These are phyloP conservation scores for Acromyrmex heyeri DNA, from an alignment of 1,140 invertebrate genomes.

Conservation along the genomic window DNA sequence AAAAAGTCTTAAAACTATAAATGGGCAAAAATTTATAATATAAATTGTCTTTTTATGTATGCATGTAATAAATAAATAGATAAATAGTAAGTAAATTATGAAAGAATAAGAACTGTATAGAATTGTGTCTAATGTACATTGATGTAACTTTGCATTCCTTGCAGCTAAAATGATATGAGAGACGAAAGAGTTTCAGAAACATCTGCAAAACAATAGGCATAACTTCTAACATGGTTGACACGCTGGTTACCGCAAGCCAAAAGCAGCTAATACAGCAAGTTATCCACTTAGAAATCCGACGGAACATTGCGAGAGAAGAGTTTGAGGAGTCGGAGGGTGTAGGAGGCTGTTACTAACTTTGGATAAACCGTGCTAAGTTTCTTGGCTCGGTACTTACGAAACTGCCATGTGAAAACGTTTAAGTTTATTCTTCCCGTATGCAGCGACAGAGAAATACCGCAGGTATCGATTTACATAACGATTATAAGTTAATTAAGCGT, in stretches of 20 bases:
- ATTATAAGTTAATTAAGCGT: conserved; percentile 78
- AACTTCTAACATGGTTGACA: conserved; percentile 58
- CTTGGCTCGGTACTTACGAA: conserved; percentile 65
- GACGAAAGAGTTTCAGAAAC: conserved; percentile 51
- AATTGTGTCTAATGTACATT: neutral
- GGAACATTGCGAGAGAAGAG: conserved; percentile 74
- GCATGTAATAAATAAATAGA: neutral
- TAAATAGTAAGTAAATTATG: neutral
- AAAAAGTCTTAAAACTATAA: neutral
- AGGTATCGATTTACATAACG: conserved; percentile 79
- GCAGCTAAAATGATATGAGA: conserved; percentile 23
- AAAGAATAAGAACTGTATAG: neutral
- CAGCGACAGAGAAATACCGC: conserved; percentile 60
- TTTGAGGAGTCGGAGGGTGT: conserved; percentile 22
- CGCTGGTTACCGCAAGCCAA: conserved; percentile 65
- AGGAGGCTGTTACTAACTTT: conserved; percentile 78
- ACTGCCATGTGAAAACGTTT: conserved; percentile 69
- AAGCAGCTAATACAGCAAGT: conserved; percentile 81
- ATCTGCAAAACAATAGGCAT: conserved; percentile 57
- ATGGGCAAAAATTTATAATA: neutral
- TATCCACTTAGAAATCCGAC: conserved; percentile 84
- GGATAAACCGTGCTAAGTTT: conserved; percentile 81
- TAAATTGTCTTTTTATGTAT: neutral
- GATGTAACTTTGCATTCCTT: conserved; percentile 43
- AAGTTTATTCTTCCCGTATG: conserved; percentile 71